These are phyloP conservation scores for Tetragonisca angustula DNA, from an alignment of 2,888 invertebrate species.

Conservation along the genomic window DNA sequence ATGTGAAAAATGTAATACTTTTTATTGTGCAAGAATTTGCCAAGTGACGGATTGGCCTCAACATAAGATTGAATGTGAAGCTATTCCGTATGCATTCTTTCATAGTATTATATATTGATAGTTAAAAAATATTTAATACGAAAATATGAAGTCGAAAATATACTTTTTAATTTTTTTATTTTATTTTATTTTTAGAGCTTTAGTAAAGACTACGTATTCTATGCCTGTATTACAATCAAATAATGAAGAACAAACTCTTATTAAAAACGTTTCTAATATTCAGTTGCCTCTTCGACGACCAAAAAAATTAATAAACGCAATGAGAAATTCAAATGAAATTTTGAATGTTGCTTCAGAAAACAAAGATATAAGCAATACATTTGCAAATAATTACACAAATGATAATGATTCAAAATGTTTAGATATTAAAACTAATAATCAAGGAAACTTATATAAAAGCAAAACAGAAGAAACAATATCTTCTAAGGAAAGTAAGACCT, in stretches of 20 bases:
- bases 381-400: background rate
- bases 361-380: background rate
- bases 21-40: slow-evolving; percentile 77
- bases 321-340: background rate
- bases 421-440: background rate
- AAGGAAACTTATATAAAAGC: background rate
- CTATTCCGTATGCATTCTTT: slow-evolving; percentile 74
- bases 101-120: background rate
- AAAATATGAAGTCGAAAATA: background rate
- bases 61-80: slow-evolving; percentile 74
- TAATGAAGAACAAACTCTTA: slow-evolving; percentile 13
- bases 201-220: slow-evolving; percentile 38
- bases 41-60: slow-evolving; percentile 77
- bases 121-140: background rate
- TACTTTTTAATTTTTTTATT: slow-evolving; percentile 1
- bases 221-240: slow-evolving; percentile 18
- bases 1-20: slow-evolving; percentile 70
- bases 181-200: slow-evolving; percentile 41
- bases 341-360: background rate
- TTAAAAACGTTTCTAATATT: background rate
- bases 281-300: slow-evolving; percentile 49
- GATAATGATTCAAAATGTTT: background rate
- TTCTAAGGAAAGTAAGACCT: background rate
- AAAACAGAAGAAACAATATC: background rate
- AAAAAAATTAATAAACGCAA: background rate